Percentiles rank a stretch among this genome's conserved stretches.
phyloP scores from a whole-genome alignment of 1,140 invertebrate species.

The Eumaeus atala region DNA sequence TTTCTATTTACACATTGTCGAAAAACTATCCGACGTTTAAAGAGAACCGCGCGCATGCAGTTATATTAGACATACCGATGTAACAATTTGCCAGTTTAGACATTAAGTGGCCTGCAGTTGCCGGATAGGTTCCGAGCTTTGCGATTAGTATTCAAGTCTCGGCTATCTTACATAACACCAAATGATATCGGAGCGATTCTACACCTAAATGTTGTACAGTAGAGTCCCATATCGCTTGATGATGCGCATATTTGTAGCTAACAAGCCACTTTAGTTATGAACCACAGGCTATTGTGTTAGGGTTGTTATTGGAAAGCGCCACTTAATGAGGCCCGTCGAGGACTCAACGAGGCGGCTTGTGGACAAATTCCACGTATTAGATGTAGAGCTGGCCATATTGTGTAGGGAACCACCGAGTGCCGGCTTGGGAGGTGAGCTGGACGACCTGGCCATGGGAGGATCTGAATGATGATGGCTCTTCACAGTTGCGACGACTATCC shows the following conservation, averaged over 20 bases:
- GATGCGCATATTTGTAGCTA: neutral
- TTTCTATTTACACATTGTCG: too few species aligned
- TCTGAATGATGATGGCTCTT: too few species aligned
- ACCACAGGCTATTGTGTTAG: slow-evolving; percentile 6
- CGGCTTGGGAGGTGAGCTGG: neutral
- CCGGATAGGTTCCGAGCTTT: neutral
- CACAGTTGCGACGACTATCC: too few species aligned
- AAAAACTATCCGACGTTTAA: too few species aligned
- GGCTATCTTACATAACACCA: slow-evolving; percentile 4
- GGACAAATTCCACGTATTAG: slow-evolving; percentile 3
- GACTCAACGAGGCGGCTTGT: slow-evolving; percentile 15
- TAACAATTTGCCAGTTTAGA: too few species aligned
- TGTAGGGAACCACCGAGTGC: neutral
- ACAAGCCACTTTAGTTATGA: slow-evolving; percentile 2
- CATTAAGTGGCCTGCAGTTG: neutral
- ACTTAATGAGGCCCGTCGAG: slow-evolving; percentile 25
- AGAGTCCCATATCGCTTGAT: neutral
- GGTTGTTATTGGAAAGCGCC: slow-evolving; percentile 3
- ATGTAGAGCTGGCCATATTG: slow-evolving; percentile 7
- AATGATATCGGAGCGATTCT: neutral
- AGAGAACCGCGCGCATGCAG: too few species aligned
- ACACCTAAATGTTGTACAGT: neutral
- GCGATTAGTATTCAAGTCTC: slow-evolving; percentile 11
- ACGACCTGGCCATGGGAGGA: neutral
- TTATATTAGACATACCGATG: too few species aligned